These are phyloP conservation scores for Philopedon plagiatum DNA, from an alignment of 2,888 invertebrate species.

Conservation along the genomic window DNA sequence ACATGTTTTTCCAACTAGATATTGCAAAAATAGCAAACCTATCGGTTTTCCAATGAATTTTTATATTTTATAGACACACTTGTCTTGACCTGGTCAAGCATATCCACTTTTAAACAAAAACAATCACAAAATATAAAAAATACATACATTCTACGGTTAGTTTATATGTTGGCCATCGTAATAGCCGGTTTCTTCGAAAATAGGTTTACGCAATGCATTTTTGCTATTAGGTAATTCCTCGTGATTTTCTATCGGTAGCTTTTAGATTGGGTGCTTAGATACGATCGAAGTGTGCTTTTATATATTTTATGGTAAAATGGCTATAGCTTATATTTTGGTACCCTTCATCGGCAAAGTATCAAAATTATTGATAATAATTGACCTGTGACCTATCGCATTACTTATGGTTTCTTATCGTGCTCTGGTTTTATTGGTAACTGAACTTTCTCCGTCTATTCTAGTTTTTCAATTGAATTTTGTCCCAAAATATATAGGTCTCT, in stretches of 20 bases:
- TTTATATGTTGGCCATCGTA: not conserved
- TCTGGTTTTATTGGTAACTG: too few species aligned
- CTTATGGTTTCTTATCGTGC: too few species aligned
- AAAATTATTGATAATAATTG: too few species aligned
- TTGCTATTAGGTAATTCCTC: constrained; percentile 26
- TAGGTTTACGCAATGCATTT: constrained; percentile 22
- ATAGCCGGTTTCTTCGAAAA: not conserved
- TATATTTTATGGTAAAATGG: too few species aligned
- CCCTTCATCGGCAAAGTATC: too few species aligned
- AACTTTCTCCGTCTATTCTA: too few species aligned
- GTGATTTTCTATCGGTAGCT: constrained; percentile 28
- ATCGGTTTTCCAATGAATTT: not conserved
- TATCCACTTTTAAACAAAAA: not conserved
- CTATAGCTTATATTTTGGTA: too few species aligned
- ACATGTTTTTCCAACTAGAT: too few species aligned
- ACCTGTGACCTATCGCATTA: too few species aligned
- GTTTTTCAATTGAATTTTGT: too few species aligned
- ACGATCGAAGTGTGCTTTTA: constrained; percentile 6
- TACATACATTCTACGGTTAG: not conserved
- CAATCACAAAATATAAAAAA: not conserved
- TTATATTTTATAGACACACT: not conserved
- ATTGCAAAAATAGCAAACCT: too few species aligned
- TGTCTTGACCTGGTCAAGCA: not conserved
- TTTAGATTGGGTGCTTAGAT: constrained; percentile 15
- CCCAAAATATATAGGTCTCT: too few species aligned